Conservation (phyloP, 2,797 vertebrate genomes). For the Anolis apletophallus region DNA sequence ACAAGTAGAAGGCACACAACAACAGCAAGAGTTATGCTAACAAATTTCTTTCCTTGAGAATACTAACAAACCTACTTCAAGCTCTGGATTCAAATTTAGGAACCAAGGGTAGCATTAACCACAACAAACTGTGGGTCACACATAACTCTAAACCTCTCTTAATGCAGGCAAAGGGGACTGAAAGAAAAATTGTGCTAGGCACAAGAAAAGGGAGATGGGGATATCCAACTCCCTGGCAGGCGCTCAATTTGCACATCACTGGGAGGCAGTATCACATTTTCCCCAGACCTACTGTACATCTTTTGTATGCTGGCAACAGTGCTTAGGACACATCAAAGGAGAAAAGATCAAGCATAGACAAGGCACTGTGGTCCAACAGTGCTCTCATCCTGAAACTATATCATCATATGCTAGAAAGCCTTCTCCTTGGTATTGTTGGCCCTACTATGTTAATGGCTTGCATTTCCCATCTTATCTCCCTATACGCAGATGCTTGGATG, state of each 20-base stretch:
- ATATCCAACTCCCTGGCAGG: background rate
- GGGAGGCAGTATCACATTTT: background rate
- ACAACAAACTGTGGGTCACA: no score
- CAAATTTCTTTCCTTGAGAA: background rate
- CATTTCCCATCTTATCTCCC: slow-evolving; percentile 43
- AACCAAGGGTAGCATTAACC: background rate
- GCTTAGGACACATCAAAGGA: background rate
- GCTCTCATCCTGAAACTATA: background rate
- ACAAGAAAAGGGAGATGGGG: no score
- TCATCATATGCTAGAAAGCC: slow-evolving; percentile 78
- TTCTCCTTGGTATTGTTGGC: slow-evolving; percentile 65
- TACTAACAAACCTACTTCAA: background rate
- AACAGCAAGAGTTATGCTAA: background rate
- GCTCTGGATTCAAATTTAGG: background rate
- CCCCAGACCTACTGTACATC: background rate
- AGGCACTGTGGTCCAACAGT: background rate
- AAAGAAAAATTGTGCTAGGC: background rate
- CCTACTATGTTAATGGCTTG: slow-evolving; percentile 11
- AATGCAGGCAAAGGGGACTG: background rate
- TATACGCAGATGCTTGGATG: slow-evolving; percentile 47
- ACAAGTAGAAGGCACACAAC: no score
- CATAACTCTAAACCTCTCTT: background rate
- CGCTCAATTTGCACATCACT: background rate
- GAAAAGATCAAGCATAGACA: slow-evolving; percentile 12
- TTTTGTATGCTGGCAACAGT: background rate